Conservation (phyloP, 1,140 invertebrate genomes). For the Drosophila pseudoobscura region DNA sequence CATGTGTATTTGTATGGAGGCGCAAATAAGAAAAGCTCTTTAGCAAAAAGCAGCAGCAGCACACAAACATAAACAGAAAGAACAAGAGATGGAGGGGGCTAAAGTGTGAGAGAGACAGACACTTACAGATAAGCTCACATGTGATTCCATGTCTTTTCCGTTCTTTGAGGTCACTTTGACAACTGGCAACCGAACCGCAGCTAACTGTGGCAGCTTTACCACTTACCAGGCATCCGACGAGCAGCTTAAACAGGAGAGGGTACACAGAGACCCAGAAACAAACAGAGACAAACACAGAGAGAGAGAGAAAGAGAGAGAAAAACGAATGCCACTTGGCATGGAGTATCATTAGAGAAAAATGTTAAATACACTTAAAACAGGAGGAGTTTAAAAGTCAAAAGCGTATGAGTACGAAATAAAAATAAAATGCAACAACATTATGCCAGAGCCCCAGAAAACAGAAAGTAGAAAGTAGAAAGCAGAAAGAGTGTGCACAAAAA, state of each 20-base stretch:
- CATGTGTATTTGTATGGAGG: slow-evolving; percentile 11
- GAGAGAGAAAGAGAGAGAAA: slow-evolving; percentile 15
- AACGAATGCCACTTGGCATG: slow-evolving; percentile 70
- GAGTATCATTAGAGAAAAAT: slow-evolving; percentile 79
- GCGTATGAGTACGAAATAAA: slow-evolving; percentile 66
- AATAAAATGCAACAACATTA: slow-evolving; percentile 54
- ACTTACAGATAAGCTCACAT: slow-evolving; percentile 53
- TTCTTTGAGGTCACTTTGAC: slow-evolving; percentile 81
- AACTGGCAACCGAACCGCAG: slow-evolving; percentile 73
- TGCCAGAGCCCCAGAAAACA: too few species aligned
- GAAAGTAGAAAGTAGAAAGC: slow-evolving; percentile 12
- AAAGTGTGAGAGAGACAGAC: slow-evolving; percentile 8
- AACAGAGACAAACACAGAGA: background rate
- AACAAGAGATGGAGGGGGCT: background rate
- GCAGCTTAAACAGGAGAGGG: slow-evolving; percentile 13
- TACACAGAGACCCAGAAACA: slow-evolving; percentile 7
- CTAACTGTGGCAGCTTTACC: slow-evolving; percentile 56
- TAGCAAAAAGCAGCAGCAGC: slow-evolving; percentile 20
- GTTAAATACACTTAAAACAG: slow-evolving; percentile 73
- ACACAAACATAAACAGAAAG: slow-evolving; percentile 19
- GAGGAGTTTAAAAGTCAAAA: slow-evolving; percentile 72
- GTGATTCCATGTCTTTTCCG: slow-evolving; percentile 48
- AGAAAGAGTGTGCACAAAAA: slow-evolving; percentile 41
- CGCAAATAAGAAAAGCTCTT: slow-evolving; percentile 56
- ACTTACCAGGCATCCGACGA: slow-evolving; percentile 40